Conservation (phyloP, 2,113 vertebrate genomes). For the Syrrhaptes paradoxus region DNA sequence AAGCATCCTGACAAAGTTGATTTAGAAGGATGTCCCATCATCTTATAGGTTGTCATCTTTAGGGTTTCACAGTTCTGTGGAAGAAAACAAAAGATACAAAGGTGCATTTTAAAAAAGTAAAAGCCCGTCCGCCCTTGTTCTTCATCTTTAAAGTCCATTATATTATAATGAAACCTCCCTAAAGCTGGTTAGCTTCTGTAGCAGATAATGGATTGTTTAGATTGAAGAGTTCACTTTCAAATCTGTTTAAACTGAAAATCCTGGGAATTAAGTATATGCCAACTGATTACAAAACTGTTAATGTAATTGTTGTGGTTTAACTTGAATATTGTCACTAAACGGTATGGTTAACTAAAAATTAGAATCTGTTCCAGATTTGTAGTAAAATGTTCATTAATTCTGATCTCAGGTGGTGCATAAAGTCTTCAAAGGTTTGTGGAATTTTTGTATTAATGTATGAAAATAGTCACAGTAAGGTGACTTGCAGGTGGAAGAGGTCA, state of each 20-base stretch:
- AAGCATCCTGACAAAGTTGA: background rate
- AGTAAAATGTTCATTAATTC: background rate
- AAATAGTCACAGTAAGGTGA: background rate
- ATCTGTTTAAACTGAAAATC: background rate
- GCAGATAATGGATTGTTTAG: background rate
- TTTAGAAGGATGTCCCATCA: background rate
- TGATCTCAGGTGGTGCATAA: background rate
- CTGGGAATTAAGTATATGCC: background rate
- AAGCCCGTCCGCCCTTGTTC: fast-evolving
- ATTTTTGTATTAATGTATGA: background rate
- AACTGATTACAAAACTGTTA: background rate
- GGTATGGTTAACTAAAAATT: background rate
- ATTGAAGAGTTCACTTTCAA: background rate
- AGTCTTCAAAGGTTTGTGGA: background rate
- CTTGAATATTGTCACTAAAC: background rate
- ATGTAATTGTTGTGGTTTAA: background rate
- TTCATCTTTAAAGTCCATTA: background rate
- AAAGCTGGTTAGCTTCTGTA: background rate
- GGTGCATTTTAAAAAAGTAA: background rate
- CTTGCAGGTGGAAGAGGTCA: background rate
- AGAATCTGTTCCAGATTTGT: background rate
- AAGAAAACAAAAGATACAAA: background rate
- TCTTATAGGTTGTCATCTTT: background rate
- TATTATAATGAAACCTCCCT: background rate
- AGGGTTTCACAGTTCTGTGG: background rate